Conservation (phyloP, 2,113 vertebrate genomes). For the Xiphias gladius region DNA sequence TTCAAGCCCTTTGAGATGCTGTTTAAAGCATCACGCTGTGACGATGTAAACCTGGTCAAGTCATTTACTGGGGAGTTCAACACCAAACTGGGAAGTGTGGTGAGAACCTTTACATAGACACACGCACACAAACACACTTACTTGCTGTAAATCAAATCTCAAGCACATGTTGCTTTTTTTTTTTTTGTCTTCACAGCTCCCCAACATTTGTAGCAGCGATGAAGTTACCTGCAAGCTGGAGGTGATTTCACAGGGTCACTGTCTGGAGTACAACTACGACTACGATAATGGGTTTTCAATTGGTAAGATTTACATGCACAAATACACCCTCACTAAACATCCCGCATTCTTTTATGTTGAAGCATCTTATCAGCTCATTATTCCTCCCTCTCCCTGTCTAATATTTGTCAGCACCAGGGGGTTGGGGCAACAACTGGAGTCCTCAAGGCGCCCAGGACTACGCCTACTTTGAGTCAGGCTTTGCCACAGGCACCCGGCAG, state of each 20-base stretch:
- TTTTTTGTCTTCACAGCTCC: slow-evolving; percentile 85
- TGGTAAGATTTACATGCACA: slow-evolving; percentile 79
- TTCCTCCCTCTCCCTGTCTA: slow-evolving; percentile 22
- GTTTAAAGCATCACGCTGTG: slow-evolving; percentile 95
- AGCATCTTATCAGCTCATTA: not conserved
- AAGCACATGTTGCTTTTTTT: not conserved
- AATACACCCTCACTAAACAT: not conserved
- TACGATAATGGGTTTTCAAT: slow-evolving; percentile 99
- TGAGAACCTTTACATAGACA: slow-evolving; percentile 69
- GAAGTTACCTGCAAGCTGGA: slow-evolving; percentile 94
- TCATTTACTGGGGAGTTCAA: slow-evolving; percentile 92
- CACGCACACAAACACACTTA: not conserved
- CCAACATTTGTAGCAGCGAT: slow-evolving; percentile 91
- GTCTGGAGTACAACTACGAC: slow-evolving; percentile 98
- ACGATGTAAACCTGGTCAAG: slow-evolving; percentile 90
- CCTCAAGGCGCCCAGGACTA: slow-evolving; percentile 91
- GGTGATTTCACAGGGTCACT: slow-evolving; percentile 91
- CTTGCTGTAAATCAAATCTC: not conserved
- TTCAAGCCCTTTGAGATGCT: slow-evolving; percentile 97
- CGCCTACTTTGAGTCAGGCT: slow-evolving; percentile 92
- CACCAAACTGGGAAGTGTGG: slow-evolving; percentile 91
- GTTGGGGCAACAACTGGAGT: slow-evolving; percentile 87
- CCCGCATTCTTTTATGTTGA: not conserved
- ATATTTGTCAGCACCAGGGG: slow-evolving; percentile 87
- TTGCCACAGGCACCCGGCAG: slow-evolving; percentile 78